phyloP scores from a whole-genome alignment of 2,113 vertebrate species.

The Gasterosteus nipponicus region DNA sequence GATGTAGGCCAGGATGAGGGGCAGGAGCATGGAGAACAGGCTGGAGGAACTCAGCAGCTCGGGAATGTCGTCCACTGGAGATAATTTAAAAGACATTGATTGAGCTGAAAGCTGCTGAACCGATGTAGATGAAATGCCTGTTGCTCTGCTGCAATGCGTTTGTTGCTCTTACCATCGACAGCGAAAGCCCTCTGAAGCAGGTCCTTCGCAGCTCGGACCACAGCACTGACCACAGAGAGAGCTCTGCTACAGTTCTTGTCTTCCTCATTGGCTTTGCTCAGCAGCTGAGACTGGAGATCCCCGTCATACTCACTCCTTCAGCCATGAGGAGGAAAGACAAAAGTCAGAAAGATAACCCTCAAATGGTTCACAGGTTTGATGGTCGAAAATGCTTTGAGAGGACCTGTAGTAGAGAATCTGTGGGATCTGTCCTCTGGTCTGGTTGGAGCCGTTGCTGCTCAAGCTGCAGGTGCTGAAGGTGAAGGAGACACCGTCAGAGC shows the following conservation, averaged over 20 bases:
- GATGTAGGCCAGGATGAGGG: conserved; percentile 97
- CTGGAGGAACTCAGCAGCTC: conserved; percentile 98
- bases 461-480: conserved; percentile 97
- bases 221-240: conserved; percentile 95
- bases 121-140: neutral
- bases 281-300: conserved; percentile 95
- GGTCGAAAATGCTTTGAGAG: conserved; percentile 11
- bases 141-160: neutral
- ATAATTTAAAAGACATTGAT: conserved; percentile 42
- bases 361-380: neutral
- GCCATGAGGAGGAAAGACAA: neutral
- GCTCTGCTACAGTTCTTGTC: conserved; percentile 97
- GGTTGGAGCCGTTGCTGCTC: conserved; percentile 99
- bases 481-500: conserved; percentile 93
- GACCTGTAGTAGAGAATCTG: conserved; percentile 99
- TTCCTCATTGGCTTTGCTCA: conserved; percentile 98
- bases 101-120: neutral
- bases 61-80: conserved; percentile 95
- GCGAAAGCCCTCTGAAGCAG: conserved; percentile 96
- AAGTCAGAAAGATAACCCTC: neutral
- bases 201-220: conserved; percentile 95
- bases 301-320: conserved; percentile 97
- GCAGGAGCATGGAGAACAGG: conserved; percentile 97
- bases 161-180: conserved; percentile 89
- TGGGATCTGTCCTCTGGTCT: conserved; percentile 96